These are phyloP conservation scores for Campaea margaritaria DNA, from an alignment of 2,888 invertebrate genomes.

Conservation along the genomic window DNA sequence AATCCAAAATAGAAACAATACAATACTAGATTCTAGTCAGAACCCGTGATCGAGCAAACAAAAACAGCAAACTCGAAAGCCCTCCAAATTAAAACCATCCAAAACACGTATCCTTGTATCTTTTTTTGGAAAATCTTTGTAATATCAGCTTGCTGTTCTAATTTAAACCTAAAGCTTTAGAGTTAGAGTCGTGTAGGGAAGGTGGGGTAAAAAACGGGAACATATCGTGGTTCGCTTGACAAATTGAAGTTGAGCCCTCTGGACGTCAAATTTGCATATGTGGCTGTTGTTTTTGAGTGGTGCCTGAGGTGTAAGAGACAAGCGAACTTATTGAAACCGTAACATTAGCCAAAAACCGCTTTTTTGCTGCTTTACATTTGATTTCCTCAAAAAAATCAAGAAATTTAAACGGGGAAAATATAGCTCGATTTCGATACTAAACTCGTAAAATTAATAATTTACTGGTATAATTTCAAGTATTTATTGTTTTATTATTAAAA, in stretches of 20 bases:
- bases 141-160: constrained; percentile 9
- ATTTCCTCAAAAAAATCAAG: too few relatives aligned
- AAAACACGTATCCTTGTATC: constrained; percentile 30
- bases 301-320: constrained; percentile 14
- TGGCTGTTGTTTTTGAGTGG: constrained; percentile 55
- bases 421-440: too few relatives aligned
- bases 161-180: constrained; percentile 39
- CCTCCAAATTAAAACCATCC: constrained; percentile 42
- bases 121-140: constrained; percentile 24
- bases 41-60: constrained; percentile 7
- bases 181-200: constrained; percentile 36
- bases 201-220: constrained; percentile 45
- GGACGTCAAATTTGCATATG: constrained; percentile 72
- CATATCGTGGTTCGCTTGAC: constrained; percentile 58
- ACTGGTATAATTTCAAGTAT: too few relatives aligned
- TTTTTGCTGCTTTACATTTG: too few relatives aligned
- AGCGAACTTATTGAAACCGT: constrained; percentile 4
- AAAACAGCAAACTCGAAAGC: constrained; percentile 9
- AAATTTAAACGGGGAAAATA: too few relatives aligned
- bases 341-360: too few relatives aligned
- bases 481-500: too few relatives aligned
- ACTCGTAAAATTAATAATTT: too few relatives aligned
- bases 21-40: constrained; percentile 1
- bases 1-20: neutral
- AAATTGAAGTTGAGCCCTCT: constrained; percentile 71